Conservation (phyloP, 2,797 vertebrate genomes). For the Streptopelia turtur region DNA sequence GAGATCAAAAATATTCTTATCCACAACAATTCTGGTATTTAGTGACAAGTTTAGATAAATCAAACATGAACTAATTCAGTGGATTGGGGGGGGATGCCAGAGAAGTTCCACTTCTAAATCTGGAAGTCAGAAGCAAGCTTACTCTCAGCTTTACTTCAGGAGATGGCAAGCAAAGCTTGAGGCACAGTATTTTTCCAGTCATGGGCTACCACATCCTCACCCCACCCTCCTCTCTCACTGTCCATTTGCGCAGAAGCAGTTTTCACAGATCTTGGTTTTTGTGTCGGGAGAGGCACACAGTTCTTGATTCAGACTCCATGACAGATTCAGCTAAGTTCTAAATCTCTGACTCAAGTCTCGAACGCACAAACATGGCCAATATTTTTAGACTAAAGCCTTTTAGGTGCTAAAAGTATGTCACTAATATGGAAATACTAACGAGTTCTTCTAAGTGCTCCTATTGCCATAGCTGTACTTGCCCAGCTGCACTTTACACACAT, state of each 20-base stretch:
- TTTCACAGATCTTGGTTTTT: background rate
- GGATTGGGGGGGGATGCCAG: background rate
- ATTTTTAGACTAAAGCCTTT: background rate
- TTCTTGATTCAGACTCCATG: too few relatives aligned
- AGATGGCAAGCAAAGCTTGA: background rate
- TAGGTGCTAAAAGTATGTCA: accelerated
- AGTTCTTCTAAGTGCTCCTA: background rate
- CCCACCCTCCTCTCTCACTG: too few relatives aligned
- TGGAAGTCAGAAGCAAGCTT: background rate
- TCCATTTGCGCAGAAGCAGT: accelerated
- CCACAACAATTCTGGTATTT: background rate
- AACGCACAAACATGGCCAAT: accelerated
- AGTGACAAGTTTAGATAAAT: background rate
- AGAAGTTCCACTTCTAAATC: background rate
- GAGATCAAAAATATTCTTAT: background rate
- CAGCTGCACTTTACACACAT: accelerated
- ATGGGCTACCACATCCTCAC: background rate
- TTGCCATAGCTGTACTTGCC: background rate
- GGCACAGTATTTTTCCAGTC: background rate
- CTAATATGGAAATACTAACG: accelerated
- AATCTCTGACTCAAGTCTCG: accelerated
- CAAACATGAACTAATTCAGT: background rate
- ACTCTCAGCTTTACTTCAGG: background rate
- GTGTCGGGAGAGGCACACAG: accelerated
- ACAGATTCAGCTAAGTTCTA: background rate